phyloP scores from a whole-genome alignment of 2,113 vertebrate species.

The Menura novaehollandiae region DNA sequence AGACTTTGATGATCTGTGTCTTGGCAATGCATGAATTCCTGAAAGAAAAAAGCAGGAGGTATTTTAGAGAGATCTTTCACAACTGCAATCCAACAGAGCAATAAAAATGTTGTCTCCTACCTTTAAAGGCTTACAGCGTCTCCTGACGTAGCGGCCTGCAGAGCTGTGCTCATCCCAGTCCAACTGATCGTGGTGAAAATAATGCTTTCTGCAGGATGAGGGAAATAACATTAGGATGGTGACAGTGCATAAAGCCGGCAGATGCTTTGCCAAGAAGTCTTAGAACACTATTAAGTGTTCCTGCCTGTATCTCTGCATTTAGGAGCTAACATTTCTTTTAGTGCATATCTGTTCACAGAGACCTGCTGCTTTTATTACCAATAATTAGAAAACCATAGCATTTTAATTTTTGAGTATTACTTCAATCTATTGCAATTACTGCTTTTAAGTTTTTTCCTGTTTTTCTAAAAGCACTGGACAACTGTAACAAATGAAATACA shows the following conservation, averaged over 20 bases:
- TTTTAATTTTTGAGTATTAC: neutral
- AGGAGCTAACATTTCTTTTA: neutral
- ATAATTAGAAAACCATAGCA: neutral
- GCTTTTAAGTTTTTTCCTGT: neutral
- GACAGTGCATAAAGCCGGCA: neutral
- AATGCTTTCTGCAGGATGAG: conserved; percentile 78
- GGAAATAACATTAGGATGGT: neutral
- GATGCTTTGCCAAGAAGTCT: neutral
- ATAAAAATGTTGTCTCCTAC: conserved; percentile 52
- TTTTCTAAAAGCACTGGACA: neutral
- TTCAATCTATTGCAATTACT: neutral
- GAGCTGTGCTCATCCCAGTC: conserved; percentile 92
- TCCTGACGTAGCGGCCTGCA: conserved; percentile 86
- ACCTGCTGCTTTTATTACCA: neutral
- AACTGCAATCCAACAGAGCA: neutral
- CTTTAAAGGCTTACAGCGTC: conserved; percentile 91
- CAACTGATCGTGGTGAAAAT: conserved; percentile 83
- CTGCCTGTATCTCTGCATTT: neutral
- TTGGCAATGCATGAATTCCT: conserved; percentile 91
- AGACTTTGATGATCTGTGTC: conserved; percentile 84
- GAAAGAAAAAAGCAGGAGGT: neutral
- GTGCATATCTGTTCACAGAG: neutral
- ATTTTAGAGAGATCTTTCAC: neutral
- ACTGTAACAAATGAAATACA: neutral
- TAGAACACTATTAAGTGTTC: neutral